Evolutionary conservation across 1,140 invertebrate genomes (phyloP).

Genomic region (Apis florea): DNA sequence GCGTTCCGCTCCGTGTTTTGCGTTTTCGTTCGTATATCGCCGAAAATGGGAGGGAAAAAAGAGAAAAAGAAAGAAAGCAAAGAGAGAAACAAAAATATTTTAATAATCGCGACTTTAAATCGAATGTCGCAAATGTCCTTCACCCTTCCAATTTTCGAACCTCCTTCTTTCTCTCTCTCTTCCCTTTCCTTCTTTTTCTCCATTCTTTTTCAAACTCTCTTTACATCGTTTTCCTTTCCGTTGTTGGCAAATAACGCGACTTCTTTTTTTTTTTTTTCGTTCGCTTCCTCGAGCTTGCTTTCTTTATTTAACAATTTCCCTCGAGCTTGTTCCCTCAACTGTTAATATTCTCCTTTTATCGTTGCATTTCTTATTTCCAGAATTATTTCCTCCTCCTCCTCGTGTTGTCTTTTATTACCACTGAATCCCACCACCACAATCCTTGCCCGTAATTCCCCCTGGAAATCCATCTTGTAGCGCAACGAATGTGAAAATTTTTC

Average conservation of each 20-base stretch:
- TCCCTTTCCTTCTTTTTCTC: no score
- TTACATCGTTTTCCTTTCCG: no score
- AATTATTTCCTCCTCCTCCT: background rate
- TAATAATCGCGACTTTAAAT: slow-evolving; percentile 34
- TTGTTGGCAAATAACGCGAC: no score
- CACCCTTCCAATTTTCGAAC: background rate
- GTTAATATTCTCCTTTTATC: background rate
- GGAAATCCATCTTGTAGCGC: background rate
- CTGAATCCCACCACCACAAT: background rate
- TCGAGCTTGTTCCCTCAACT: no score
- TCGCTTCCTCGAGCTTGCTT: no score
- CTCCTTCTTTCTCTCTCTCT: background rate
- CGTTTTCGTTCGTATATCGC: slow-evolving; percentile 10
- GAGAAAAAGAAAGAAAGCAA: background rate
- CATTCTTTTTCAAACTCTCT: no score
- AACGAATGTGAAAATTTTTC: background rate
- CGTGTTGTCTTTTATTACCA: background rate
- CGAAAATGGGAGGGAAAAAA: background rate
- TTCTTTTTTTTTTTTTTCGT: no score
- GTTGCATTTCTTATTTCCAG: background rate
- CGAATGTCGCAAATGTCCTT: background rate
- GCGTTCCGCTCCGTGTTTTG: background rate
- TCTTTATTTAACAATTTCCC: no score
- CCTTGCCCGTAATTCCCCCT: background rate
- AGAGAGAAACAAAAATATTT: slow-evolving; percentile 34